Percentiles rank a stretch among this genome's conserved stretches.
Evolutionary conservation across 2,888 invertebrate genomes (phyloP).

Genomic region (Eilema sororculum): DNA sequence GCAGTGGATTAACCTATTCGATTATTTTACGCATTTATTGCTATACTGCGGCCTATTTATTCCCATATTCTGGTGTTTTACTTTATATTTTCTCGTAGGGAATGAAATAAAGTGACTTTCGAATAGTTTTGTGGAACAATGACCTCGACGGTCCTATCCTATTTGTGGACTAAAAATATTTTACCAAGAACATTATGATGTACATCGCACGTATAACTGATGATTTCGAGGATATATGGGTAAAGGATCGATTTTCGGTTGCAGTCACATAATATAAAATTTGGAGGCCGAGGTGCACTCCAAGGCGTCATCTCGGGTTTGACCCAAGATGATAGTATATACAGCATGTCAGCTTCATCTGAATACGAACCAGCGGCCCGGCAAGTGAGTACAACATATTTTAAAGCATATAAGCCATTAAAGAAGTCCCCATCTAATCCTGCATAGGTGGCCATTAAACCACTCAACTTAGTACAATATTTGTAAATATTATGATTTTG

Average conservation of each 20-base stretch:
- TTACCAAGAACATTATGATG: constrained; percentile 78
- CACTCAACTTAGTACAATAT: constrained; percentile 39
- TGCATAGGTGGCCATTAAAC: constrained; percentile 36
- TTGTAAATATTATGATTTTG: constrained; percentile 54
- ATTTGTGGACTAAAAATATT: constrained; percentile 84
- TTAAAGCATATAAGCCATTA: constrained; percentile 30
- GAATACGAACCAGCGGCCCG: constrained; percentile 85
- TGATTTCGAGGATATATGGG: constrained; percentile 72
- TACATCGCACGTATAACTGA: constrained; percentile 66
- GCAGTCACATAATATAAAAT: constrained; percentile 83
- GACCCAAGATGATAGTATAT: constrained; percentile 86
- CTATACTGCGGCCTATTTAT: constrained; percentile 51
- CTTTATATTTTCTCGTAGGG: constrained; percentile 75
- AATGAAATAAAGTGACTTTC: constrained; percentile 73
- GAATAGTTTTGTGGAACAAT: constrained; percentile 79
- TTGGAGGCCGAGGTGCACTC: constrained; percentile 82
- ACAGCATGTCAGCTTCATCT: constrained; percentile 86
- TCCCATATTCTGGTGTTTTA: constrained; percentile 67
- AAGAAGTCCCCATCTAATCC: constrained; percentile 30
- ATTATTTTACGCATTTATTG: constrained; percentile 70
- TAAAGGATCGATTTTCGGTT: constrained; percentile 83
- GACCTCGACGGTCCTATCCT: constrained; percentile 83
- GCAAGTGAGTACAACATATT: constrained; percentile 77
- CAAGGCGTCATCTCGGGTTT: constrained; percentile 84
- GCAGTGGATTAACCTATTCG: constrained; percentile 86